These are phyloP conservation scores for Thalassoma bifasciatum DNA, from an alignment of 2,113 vertebrate genomes.

Conservation along the genomic window DNA sequence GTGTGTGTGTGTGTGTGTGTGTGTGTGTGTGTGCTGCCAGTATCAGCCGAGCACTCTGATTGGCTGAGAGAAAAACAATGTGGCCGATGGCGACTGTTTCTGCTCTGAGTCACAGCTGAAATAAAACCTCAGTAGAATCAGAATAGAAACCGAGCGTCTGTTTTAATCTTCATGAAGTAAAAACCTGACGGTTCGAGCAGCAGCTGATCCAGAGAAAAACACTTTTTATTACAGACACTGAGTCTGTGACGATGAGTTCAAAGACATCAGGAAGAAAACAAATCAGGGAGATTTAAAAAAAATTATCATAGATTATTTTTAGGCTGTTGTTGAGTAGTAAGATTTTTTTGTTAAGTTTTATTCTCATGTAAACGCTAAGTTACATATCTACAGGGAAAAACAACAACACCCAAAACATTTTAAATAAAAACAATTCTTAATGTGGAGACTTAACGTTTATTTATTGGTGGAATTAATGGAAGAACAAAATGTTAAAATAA, in stretches of 20 bases:
- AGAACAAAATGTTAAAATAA: too few species aligned
- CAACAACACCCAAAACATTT: too few species aligned
- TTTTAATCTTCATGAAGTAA: not conserved
- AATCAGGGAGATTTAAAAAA: not conserved
- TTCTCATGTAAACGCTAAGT: too few species aligned
- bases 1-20: conserved; percentile 14
- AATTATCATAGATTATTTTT: too few species aligned
- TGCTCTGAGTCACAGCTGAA: conserved; percentile 25
- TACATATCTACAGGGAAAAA: too few species aligned
- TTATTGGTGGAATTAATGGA: too few species aligned
- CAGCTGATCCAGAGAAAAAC: conserved; percentile 1
- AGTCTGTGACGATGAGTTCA: conserved; percentile 15
- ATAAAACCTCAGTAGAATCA: not conserved
- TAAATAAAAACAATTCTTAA: too few species aligned
- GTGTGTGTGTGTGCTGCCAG: conserved; percentile 11
- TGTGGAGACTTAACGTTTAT: too few species aligned
- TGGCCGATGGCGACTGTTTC: conserved; percentile 15
- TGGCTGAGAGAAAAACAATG: conserved; percentile 29
- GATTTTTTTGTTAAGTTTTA: too few species aligned
- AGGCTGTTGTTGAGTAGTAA: too few species aligned
- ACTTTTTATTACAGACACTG: not conserved
- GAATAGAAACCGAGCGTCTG: not conserved
- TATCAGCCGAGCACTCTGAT: conserved; percentile 1
- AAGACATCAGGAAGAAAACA: not conserved
- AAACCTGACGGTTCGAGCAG: not conserved